Evolutionary conservation across 2,113 vertebrate species (phyloP).

Genomic region (Cryptomyrus ogoouensis): DNA sequence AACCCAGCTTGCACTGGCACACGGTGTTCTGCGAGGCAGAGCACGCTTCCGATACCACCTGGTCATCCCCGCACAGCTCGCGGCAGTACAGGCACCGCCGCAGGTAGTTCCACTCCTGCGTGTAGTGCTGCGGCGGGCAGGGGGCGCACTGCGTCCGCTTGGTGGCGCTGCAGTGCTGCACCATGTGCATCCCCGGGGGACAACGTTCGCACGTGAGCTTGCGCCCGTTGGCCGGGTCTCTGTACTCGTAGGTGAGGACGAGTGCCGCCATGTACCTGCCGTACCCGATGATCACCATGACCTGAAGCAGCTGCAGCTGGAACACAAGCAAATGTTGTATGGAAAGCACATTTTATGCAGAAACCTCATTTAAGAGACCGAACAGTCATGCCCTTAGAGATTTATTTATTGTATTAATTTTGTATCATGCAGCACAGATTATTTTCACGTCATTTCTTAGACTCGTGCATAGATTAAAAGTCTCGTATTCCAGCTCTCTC

Average conservation of each 20-base stretch:
- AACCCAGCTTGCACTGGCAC: conserved; percentile 46
- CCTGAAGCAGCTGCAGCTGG: neutral
- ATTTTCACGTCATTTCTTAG: neutral
- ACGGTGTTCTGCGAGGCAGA: conserved; percentile 25
- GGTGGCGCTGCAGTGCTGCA: conserved; percentile 34
- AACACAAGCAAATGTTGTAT: neutral
- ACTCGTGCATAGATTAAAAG: neutral
- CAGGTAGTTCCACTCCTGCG: conserved; percentile 56
- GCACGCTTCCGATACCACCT: conserved; percentile 40
- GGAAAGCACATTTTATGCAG: neutral
- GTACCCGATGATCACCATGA: neutral
- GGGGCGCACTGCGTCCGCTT: conserved; percentile 34
- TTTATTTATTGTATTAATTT: neutral
- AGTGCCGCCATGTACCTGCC: fast-evolving
- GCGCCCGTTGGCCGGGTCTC: conserved; percentile 22
- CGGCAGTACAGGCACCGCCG: conserved; percentile 46
- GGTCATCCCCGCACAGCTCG: conserved; percentile 34
- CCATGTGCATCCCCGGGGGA: conserved; percentile 38
- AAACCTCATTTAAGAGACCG: neutral
- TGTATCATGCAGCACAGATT: neutral
- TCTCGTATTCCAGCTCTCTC: neutral
- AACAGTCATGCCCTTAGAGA: neutral
- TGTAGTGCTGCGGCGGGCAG: conserved; percentile 48
- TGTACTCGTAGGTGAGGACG: conserved; percentile 18
- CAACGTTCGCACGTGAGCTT: conserved; percentile 46